Percentiles rank a stretch among this genome's conserved stretches.
These are phyloP conservation scores for Eueides isabella DNA, from an alignment of 1,140 invertebrate genomes.

Conservation along the genomic window DNA sequence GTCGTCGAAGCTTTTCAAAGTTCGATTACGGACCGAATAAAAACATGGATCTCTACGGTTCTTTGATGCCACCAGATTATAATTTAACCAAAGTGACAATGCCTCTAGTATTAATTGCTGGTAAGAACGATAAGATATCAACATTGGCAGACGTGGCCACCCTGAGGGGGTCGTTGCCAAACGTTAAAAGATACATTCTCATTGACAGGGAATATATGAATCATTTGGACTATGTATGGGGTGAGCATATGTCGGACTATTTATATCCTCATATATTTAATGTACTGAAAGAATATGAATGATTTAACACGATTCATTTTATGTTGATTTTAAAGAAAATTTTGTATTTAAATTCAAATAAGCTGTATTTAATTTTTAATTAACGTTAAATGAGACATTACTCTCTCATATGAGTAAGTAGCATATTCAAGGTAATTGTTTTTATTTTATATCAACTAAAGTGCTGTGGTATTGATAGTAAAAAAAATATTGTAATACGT, in stretches of 20 bases:
- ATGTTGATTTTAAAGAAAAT: too few species aligned
- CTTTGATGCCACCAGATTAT: conserved; percentile 80
- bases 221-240: conserved; percentile 48
- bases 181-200: conserved; percentile 50
- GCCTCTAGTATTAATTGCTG: conserved; percentile 82
- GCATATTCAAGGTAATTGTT: too few species aligned
- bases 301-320: neutral
- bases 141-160: conserved; percentile 79
- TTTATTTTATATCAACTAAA: too few species aligned
- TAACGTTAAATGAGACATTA: too few species aligned
- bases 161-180: conserved; percentile 73
- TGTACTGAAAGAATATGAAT: conserved; percentile 10
- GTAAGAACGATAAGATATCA: conserved; percentile 83
- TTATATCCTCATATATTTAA: conserved; percentile 38
- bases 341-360: conserved; percentile 51
- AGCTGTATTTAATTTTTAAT: neutral
- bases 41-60: conserved; percentile 79
- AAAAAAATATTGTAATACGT: too few species aligned
- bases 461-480: too few species aligned
- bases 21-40: conserved; percentile 78
- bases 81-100: conserved; percentile 78
- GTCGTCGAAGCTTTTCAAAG: conserved; percentile 50
- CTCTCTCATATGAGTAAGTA: too few species aligned
- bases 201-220: conserved; percentile 37
- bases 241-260: conserved; percentile 34